These are phyloP conservation scores for Diacarnus erythraeanus DNA, from an alignment of 37 sponge, comb jelly and placozoan genomes.

Conservation along the genomic window DNA sequence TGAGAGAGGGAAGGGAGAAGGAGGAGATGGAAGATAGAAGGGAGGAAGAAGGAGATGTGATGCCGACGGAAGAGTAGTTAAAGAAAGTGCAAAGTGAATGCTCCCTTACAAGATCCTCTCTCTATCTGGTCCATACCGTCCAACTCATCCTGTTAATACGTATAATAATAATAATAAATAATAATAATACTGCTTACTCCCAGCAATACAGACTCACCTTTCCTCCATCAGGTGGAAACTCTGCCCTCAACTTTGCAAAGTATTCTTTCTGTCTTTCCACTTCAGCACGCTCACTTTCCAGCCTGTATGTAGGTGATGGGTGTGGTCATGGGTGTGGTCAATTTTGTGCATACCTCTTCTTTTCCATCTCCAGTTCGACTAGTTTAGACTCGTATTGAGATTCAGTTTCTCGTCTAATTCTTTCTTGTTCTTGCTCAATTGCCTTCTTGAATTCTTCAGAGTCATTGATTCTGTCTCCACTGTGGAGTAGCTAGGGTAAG, in stretches of 20 bases:
- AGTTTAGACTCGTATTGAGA: constrained; percentile 26
- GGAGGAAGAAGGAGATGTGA: not conserved
- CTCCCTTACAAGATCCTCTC: not conserved
- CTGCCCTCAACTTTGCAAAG: constrained; percentile 38
- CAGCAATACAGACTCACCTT: not conserved
- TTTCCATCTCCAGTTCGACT: constrained; percentile 56
- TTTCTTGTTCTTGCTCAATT: constrained; percentile 47
- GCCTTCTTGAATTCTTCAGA: constrained; percentile 62
- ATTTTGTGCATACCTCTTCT: constrained; percentile 25
- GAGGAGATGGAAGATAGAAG: no score
- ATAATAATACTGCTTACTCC: not conserved
- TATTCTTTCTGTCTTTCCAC: constrained; percentile 46
- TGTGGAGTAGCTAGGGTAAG: not conserved
- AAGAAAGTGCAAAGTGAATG: not conserved
- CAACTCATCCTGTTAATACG: not conserved
- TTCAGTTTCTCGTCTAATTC: constrained; percentile 40
- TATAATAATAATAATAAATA: not conserved
- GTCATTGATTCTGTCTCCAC: constrained; percentile 12
- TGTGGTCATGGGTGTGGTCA: not conserved
- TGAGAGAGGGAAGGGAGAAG: no score
- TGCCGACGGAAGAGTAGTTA: not conserved
- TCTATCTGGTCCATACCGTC: not conserved
- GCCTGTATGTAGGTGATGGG: not conserved
- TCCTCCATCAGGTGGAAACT: constrained; percentile 25
- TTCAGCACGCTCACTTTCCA: constrained; percentile 38